These are phyloP conservation scores for Trichopria drosophilae DNA, from an alignment of 2,888 invertebrate species.

Conservation along the genomic window DNA sequence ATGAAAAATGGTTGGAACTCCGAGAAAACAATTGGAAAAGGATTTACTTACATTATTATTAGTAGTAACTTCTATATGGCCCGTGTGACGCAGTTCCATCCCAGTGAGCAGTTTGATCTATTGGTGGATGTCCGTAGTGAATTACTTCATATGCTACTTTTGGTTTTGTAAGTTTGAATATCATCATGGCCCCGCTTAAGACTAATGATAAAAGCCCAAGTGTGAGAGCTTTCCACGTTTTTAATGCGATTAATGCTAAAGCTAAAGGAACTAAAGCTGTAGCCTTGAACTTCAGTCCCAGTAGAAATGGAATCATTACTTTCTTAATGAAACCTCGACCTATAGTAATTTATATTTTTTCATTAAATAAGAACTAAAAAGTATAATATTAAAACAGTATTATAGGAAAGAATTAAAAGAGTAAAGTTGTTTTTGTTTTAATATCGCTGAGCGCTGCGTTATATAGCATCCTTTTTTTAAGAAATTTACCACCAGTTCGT, in stretches of 20 bases:
- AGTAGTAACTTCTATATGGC: constrained; percentile 55
- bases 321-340: constrained; percentile 83
- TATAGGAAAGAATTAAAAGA: no score
- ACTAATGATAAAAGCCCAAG: constrained; percentile 82
- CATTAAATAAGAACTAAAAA: no score
- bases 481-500: no score
- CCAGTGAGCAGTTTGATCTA: constrained; percentile 63
- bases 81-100: constrained; percentile 53
- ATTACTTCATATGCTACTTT: constrained; percentile 88
- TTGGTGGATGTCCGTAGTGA: constrained; percentile 76
- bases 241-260: constrained; percentile 79
- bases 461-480: no score
- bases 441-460: no score
- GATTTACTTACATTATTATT: no score
- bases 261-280: constrained; percentile 81
- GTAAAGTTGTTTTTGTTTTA: no score
- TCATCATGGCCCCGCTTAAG: constrained; percentile 80
- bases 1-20: no score
- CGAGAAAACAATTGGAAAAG: no score
- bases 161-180: constrained; percentile 85
- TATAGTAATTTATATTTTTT: no score
- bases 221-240: constrained; percentile 88
- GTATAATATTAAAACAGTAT: no score
- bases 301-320: constrained; percentile 80
- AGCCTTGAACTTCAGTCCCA: constrained; percentile 85